A percentile compares a stretch with the other conserved stretches of the same genome.
These are phyloP conservation scores for Chrysolina oricalcia DNA, from an alignment of 2,888 invertebrate species.

Conservation along the genomic window DNA sequence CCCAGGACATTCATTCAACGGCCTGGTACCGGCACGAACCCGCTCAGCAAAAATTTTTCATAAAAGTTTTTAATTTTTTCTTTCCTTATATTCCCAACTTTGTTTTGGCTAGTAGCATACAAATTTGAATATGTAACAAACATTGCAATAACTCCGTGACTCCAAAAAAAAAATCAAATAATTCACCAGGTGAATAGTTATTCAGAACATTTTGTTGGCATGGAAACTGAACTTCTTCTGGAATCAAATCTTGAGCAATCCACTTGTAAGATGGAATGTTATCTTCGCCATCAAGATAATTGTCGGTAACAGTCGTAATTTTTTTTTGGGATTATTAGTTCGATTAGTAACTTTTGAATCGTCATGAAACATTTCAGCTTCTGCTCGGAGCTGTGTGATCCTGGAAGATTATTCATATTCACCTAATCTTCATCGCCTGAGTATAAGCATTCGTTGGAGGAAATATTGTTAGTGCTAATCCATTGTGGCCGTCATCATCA, in stretches of 20 bases:
- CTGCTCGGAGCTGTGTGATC: conserved; percentile 38
- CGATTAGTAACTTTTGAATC: not conserved
- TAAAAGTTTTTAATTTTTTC: conserved; percentile 40
- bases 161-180: conserved; percentile 2
- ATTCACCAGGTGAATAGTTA: not conserved
- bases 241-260: no score
- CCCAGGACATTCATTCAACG: no score
- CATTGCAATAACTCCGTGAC: not conserved
- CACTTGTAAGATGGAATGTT: no score
- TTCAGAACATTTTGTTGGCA: not conserved
- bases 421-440: conserved; percentile 47
- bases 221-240: no score
- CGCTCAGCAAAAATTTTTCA: no score
- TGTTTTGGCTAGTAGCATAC: conserved; percentile 20
- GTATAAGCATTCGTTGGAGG: conserved; percentile 21
- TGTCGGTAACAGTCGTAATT: no score
- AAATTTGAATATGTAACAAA: not conserved
- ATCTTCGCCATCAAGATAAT: no score
- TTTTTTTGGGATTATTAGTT: not conserved
- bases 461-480: not conserved
- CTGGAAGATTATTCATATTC: no score
- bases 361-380: conserved; percentile 36
- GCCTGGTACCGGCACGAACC: no score
- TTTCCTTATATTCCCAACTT: not conserved
- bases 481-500: conserved; percentile 3